phyloP scores from a whole-genome alignment of 2,797 vertebrate genomes.

The Esox lucius region DNA sequence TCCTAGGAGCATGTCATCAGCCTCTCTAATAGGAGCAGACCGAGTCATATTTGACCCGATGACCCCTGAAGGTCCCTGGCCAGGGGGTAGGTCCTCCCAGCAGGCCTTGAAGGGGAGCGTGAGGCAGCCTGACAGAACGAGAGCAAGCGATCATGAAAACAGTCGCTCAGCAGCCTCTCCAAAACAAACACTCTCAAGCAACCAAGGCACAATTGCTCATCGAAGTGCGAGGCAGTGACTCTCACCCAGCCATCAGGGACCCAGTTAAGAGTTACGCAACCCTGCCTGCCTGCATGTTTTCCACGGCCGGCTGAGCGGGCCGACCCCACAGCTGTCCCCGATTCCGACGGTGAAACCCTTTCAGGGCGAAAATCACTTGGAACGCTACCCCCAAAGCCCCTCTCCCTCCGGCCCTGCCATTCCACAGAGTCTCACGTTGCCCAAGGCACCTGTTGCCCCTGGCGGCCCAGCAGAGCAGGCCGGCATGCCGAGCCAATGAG shows the following conservation, averaged over 20 bases:
- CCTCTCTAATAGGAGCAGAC: not conserved
- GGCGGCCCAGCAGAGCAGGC: conserved; percentile 22
- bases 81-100: conserved; percentile 25
- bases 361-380: conserved; percentile 24
- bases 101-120: conserved; percentile 12
- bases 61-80: not conserved
- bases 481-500: not conserved
- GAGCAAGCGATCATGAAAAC: conserved; percentile 28
- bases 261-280: conserved; percentile 62
- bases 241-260: conserved; percentile 44
- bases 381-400: conserved; percentile 22
- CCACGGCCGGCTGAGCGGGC: conserved; percentile 19
- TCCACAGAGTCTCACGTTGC: conserved; percentile 58
- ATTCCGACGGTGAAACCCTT: conserved; percentile 52
- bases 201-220: conserved; percentile 19
- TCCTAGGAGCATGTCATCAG: not conserved
- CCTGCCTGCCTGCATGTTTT: conserved; percentile 31
- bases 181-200: not conserved
- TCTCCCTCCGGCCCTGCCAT: conserved; percentile 37
- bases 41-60: not conserved
- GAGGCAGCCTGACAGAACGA: conserved; percentile 18
- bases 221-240: conserved; percentile 27
- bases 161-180: conserved; percentile 3
- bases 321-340: conserved; percentile 56
- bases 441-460: conserved; percentile 59